A percentile compares a stretch with the other conserved stretches of the same genome.
Conservation (phyloP, 2,113 vertebrate species). For the Azemiops feae region DNA sequence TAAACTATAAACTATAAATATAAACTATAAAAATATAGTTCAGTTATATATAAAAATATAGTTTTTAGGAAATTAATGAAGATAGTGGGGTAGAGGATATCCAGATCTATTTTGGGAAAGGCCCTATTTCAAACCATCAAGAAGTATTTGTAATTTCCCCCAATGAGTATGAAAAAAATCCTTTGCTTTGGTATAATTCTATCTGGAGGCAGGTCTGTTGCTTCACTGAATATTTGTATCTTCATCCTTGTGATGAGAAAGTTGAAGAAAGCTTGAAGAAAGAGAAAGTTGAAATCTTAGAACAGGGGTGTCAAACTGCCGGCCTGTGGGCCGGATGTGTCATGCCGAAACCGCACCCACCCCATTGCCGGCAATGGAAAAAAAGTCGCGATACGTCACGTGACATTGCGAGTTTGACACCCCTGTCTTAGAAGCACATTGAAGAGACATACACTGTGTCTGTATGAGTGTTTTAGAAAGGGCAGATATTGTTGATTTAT, state of each 20-base stretch:
- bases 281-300: background rate
- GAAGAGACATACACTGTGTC: background rate
- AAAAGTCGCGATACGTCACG: too few species aligned
- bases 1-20: too few species aligned
- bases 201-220: background rate
- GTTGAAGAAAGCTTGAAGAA: background rate
- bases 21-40: too few species aligned
- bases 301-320: too few species aligned
- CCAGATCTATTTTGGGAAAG: background rate
- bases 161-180: background rate
- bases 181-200: background rate
- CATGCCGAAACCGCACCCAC: too few species aligned
- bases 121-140: background rate
- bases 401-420: too few species aligned
- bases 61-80: background rate
- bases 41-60: too few species aligned
- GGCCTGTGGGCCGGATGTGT: too few species aligned
- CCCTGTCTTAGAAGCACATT: background rate
- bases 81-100: background rate
- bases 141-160: background rate
- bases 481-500: background rate
- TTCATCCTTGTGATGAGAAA: background rate
- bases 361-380: too few species aligned
- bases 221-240: background rate
- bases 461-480: background rate